phyloP scores from a whole-genome alignment of 2,888 invertebrate species.

The Brachypalpus laphriformis region DNA sequence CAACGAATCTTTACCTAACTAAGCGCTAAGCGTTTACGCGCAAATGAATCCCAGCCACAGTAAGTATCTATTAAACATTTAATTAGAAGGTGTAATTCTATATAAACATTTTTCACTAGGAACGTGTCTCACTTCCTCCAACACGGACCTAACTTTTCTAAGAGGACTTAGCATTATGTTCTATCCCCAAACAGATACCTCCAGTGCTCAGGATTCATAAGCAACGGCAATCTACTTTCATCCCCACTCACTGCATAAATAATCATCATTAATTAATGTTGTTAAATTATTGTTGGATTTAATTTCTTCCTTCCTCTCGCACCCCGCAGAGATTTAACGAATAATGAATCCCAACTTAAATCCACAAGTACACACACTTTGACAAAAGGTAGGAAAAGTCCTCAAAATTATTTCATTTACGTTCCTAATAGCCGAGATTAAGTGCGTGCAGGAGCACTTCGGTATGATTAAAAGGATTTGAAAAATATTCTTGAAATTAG shows the following conservation, averaged over 20 bases:
- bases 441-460: slow-evolving; percentile 72
- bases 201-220: slow-evolving; percentile 12
- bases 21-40: no score
- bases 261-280: slow-evolving; percentile 74
- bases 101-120: background rate
- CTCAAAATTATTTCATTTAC: slow-evolving; percentile 70
- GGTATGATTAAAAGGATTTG: slow-evolving; percentile 74
- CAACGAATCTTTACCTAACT: no score
- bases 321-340: slow-evolving; percentile 59
- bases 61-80: slow-evolving; percentile 17
- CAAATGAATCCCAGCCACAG: background rate
- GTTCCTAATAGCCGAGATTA: slow-evolving; percentile 73
- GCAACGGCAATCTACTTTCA: slow-evolving; percentile 46
- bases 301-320: slow-evolving; percentile 60
- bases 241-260: slow-evolving; percentile 62
- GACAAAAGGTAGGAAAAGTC: slow-evolving; percentile 67
- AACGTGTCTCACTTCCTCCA: slow-evolving; percentile 9
- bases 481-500: slow-evolving; percentile 63
- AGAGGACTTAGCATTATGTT: background rate
- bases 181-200: slow-evolving; percentile 19
- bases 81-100: slow-evolving; percentile 34
- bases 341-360: slow-evolving; percentile 72
- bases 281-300: slow-evolving; percentile 73
- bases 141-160: background rate
- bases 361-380: slow-evolving; percentile 61